Percentiles rank a stretch among this genome's conserved stretches.
Conservation (phyloP, 2,888 invertebrate species). For the Parthenolecanium corni region DNA sequence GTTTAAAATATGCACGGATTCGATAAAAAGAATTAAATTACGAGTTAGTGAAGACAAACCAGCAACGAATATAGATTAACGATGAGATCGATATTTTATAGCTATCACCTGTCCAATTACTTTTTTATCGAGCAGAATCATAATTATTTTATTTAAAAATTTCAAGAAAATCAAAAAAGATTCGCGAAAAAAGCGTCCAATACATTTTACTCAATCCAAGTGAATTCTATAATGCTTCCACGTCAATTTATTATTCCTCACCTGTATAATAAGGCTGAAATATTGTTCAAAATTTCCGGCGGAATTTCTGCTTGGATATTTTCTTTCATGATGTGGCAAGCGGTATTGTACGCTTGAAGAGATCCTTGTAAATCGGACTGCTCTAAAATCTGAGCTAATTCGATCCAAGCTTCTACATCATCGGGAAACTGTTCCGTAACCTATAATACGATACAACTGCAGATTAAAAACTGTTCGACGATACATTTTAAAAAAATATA, state of each 20-base stretch:
- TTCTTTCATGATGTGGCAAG: conserved; percentile 81
- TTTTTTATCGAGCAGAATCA: no score
- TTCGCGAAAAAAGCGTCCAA: conserved; percentile 16
- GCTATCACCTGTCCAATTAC: no score
- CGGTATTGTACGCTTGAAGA: conserved; percentile 82
- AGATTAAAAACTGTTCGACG: not conserved
- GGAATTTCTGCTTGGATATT: conserved; percentile 82
- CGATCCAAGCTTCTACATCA: conserved; percentile 99
- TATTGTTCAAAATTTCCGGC: conserved; percentile 95
- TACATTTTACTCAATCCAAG: no score
- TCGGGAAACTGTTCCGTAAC: conserved; percentile 94
- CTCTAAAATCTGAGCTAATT: conserved; percentile 94
- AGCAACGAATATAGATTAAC: no score
- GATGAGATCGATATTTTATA: no score
- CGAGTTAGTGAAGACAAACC: no score
- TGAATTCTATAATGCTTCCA: not conserved
- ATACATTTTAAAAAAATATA: not conserved
- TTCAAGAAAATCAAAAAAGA: conserved; percentile 19
- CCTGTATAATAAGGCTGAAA: conserved; percentile 82
- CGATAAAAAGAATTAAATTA: no score
- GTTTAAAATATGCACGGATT: not conserved
- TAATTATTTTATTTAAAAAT: no score
- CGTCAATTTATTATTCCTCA: conserved; percentile 35
- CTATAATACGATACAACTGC: conserved; percentile 42
- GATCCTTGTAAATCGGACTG: conserved; percentile 84